Percentiles rank a stretch among this genome's conserved stretches.
Evolutionary conservation across 2,888 invertebrate species (phyloP).

Genomic region (Bombylius discolor): DNA sequence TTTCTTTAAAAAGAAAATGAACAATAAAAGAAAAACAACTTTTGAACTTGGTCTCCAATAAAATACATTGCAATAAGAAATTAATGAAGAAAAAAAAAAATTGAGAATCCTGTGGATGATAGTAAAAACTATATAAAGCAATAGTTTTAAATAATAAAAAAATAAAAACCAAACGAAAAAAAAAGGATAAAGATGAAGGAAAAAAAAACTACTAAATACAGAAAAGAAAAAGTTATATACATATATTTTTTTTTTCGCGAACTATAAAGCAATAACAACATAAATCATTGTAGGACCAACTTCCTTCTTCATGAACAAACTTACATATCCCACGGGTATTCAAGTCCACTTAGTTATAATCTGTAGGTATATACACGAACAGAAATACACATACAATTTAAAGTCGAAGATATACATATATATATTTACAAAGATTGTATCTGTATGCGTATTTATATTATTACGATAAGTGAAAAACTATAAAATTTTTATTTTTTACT

Average conservation of each 20-base stretch:
- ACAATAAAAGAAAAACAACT: not conserved
- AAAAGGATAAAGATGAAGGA: too few species aligned
- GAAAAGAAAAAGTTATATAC: not conserved
- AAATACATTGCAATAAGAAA: too few species aligned
- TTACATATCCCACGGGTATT: conserved; percentile 3
- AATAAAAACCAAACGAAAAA: too few species aligned
- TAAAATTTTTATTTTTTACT: too few species aligned
- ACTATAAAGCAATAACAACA: conserved; percentile 2
- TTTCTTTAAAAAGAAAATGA: not conserved
- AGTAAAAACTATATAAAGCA: too few species aligned
- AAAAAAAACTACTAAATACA: too few species aligned
- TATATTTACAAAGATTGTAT: too few species aligned
- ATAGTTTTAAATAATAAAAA: not conserved
- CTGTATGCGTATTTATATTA: too few species aligned
- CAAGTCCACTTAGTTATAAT: not conserved
- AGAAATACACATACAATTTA: too few species aligned
- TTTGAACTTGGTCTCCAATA: not conserved
- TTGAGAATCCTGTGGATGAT: not conserved
- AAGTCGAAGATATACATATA: too few species aligned
- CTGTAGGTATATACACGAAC: not conserved
- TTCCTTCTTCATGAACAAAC: not conserved
- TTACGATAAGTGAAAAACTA: too few species aligned
- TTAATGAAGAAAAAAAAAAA: not conserved
- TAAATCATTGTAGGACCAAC: conserved; percentile 3
- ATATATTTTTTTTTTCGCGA: not conserved